Evolutionary conservation across 2,113 vertebrate species (phyloP).

Genomic region (Chionodraco myersi): DNA sequence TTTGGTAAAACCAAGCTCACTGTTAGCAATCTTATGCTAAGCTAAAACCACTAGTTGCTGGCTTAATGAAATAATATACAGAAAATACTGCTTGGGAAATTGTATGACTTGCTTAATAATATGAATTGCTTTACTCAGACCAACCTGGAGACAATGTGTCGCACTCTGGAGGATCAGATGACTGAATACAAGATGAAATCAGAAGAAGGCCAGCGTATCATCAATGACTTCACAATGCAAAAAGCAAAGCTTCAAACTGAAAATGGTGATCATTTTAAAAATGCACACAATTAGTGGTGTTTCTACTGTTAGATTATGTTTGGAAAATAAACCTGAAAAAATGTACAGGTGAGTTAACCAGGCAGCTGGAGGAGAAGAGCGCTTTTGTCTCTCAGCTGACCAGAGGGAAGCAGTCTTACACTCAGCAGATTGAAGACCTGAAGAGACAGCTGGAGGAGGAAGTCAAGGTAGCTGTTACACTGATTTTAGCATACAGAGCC

Average conservation of each 20-base stretch:
- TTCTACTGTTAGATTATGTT: background rate
- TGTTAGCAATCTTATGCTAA: background rate
- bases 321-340: too few relatives aligned
- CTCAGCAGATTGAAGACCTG: slow-evolving; percentile 88
- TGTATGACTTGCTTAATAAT: background rate
- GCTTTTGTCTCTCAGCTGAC: slow-evolving; percentile 87
- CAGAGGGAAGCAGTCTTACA: slow-evolving; percentile 76
- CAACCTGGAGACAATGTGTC: slow-evolving; percentile 89
- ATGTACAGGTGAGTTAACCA: slow-evolving; percentile 69
- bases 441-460: slow-evolving; percentile 87
- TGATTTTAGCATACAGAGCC: slow-evolving; percentile 1
- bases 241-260: slow-evolving; percentile 81
- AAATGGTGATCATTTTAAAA: slow-evolving; percentile 80
- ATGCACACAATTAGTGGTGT: too few relatives aligned
- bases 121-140: slow-evolving; percentile 60
- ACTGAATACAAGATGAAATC: slow-evolving; percentile 86
- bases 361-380: slow-evolving; percentile 89
- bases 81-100: background rate
- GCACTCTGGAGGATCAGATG: slow-evolving; percentile 89
- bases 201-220: slow-evolving; percentile 83
- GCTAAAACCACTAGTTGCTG: background rate
- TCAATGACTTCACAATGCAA: slow-evolving; percentile 60
- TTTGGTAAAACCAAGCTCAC: background rate
- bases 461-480: slow-evolving; percentile 43
- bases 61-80: background rate